phyloP scores from a whole-genome alignment of 2,113 vertebrate species.

The Petrocephalus zakoni region DNA sequence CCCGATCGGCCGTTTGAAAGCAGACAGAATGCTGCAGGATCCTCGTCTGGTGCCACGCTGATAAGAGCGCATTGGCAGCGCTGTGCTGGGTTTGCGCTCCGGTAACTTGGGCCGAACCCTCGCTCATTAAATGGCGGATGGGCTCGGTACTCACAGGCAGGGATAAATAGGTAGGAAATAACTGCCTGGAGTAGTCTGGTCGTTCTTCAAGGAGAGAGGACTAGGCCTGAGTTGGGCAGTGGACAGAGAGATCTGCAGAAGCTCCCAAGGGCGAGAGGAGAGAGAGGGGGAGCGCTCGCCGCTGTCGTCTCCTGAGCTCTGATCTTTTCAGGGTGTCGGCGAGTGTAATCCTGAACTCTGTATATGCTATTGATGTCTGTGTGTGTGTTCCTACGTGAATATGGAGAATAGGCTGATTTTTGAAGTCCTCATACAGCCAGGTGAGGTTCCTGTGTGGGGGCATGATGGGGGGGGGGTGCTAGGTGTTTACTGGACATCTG shows the following conservation, averaged over 20 bases:
- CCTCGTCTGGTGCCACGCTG: neutral
- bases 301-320: neutral
- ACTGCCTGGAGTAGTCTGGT: neutral
- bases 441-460: neutral
- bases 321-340: neutral
- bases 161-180: neutral
- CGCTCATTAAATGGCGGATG: neutral
- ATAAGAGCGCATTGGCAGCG: neutral
- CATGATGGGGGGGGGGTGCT: neutral
- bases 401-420: neutral
- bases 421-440: neutral
- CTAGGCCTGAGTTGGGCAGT: neutral
- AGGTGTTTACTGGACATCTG: neutral
- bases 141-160: neutral
- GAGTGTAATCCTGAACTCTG: neutral
- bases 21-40: neutral
- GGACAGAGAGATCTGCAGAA: neutral
- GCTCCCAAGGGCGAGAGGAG: no score
- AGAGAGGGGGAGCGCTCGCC: no score
- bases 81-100: neutral
- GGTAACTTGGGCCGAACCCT: neutral
- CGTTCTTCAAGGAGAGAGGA: neutral
- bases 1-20: conserved; percentile 27
- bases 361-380: neutral
- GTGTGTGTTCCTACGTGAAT: neutral